phyloP scores from a whole-genome alignment of 2,888 invertebrate species.

The Tiliacea aurago region DNA sequence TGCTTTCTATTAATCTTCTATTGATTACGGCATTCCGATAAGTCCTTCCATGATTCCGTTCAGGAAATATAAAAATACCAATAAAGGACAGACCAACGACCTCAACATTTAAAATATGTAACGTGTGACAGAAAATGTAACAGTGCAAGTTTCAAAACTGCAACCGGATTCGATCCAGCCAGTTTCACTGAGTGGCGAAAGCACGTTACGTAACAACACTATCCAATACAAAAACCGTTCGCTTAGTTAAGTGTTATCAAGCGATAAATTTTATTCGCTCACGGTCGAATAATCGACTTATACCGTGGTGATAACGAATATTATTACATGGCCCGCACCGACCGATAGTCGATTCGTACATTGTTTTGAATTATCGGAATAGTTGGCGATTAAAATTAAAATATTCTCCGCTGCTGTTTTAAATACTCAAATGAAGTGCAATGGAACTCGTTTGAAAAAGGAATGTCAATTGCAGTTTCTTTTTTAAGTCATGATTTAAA shows the following conservation, averaged over 20 bases:
- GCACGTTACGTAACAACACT: conserved; percentile 73
- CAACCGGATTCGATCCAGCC: conserved; percentile 73
- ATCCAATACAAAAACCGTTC: conserved; percentile 72
- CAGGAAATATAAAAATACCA: conserved; percentile 11
- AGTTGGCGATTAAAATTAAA: conserved; percentile 58
- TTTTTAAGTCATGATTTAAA: conserved; percentile 11
- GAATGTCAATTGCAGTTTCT: conserved; percentile 26
- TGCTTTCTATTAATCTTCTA: conserved; percentile 42
- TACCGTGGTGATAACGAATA: conserved; percentile 77
- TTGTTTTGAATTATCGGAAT: conserved; percentile 66
- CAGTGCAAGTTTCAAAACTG: conserved; percentile 70
- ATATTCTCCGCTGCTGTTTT: conserved; percentile 46
- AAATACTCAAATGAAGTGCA: conserved; percentile 44
- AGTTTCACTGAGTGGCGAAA: conserved; percentile 71
- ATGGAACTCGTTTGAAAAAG: conserved; percentile 40
- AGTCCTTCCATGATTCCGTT: conserved; percentile 8
- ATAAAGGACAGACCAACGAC: conserved; percentile 60
- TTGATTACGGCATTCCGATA: conserved; percentile 32
- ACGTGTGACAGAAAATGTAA: conserved; percentile 65
- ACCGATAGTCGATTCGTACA: conserved; percentile 64
- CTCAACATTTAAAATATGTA: conserved; percentile 70
- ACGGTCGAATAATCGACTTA: conserved; percentile 81
- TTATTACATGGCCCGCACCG: conserved; percentile 66
- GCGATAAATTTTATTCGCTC: conserved; percentile 83
- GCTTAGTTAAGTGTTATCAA: conserved; percentile 77